These are phyloP conservation scores for Trichacis sp. DNA, from an alignment of 2,888 invertebrate species.

Conservation along the genomic window DNA sequence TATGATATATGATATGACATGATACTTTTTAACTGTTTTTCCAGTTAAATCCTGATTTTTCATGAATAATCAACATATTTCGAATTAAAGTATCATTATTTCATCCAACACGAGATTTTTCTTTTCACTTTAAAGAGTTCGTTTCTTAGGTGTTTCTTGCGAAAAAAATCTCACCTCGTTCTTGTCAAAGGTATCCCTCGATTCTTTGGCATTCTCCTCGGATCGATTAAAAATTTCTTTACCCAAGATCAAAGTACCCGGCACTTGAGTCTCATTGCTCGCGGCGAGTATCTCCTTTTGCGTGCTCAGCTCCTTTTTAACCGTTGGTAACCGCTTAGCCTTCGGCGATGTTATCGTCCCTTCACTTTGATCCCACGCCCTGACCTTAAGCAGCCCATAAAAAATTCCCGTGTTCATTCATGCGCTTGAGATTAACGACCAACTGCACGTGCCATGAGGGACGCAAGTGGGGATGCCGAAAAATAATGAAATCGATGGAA, in stretches of 20 bases:
- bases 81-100: too few species aligned
- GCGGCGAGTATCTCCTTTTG: conserved; percentile 59
- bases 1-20: too few species aligned
- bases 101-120: too few species aligned
- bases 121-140: too few species aligned
- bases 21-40: too few species aligned
- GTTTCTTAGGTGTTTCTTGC: conserved; percentile 5
- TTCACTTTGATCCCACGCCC: conserved; percentile 55
- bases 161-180: conserved; percentile 30
- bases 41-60: too few species aligned
- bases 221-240: conserved; percentile 39
- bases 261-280: conserved; percentile 52
- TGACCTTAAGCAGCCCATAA: conserved; percentile 48
- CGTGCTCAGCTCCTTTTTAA: conserved; percentile 63
- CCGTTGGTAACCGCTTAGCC: conserved; percentile 44
- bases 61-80: too few species aligned
- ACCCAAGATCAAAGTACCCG: conserved; percentile 36
- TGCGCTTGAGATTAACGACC: conserved; percentile 1
- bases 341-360: conserved; percentile 39
- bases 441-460: too few species aligned
- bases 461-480: too few species aligned
- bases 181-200: conserved; percentile 16
- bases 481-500: too few species aligned
- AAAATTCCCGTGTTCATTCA: conserved; percentile 14
- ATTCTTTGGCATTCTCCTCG: conserved; percentile 23